phyloP scores from a whole-genome alignment of 2,797 vertebrate species.

The Brotula barbata region DNA sequence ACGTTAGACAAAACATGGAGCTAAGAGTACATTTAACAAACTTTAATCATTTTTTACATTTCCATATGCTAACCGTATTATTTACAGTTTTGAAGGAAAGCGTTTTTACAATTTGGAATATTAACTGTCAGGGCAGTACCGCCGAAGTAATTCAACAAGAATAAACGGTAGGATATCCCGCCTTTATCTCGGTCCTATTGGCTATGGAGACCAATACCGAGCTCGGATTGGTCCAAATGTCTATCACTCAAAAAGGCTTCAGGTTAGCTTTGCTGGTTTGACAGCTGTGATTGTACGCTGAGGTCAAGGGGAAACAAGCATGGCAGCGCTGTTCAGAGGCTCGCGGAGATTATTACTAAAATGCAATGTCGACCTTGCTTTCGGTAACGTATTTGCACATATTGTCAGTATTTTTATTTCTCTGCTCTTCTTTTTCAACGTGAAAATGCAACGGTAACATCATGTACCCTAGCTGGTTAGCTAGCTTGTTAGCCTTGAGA shows the following conservation, averaged over 20 bases:
- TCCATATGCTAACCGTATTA: too few relatives aligned
- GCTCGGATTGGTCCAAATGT: conserved; percentile 51
- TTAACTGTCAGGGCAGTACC: background rate
- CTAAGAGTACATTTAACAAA: too few relatives aligned
- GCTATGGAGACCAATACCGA: background rate
- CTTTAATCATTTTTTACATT: too few relatives aligned
- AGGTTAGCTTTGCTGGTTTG: conserved; percentile 57
- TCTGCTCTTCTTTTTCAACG: background rate
- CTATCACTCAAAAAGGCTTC: conserved; percentile 44
- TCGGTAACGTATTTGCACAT: conserved; percentile 74
- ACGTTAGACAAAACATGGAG: too few relatives aligned
- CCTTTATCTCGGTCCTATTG: conserved; percentile 58
- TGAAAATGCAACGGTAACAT: background rate
- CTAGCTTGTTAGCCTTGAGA: conserved; percentile 57
- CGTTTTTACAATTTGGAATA: background rate
- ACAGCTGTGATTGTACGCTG: conserved; percentile 68
- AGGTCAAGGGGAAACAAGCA: conserved; percentile 79
- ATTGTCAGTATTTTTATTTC: background rate
- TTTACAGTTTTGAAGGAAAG: too few relatives aligned
- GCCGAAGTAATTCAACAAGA: conserved; percentile 21
- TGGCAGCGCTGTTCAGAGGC: conserved; percentile 80
- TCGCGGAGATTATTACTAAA: conserved; percentile 68
- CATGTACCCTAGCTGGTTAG: conserved; percentile 37
- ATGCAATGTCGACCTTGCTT: conserved; percentile 70
- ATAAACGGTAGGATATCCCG: conserved; percentile 61